phyloP scores from a whole-genome alignment of 2,797 vertebrate species.

The Sebastolobus altivelis region DNA sequence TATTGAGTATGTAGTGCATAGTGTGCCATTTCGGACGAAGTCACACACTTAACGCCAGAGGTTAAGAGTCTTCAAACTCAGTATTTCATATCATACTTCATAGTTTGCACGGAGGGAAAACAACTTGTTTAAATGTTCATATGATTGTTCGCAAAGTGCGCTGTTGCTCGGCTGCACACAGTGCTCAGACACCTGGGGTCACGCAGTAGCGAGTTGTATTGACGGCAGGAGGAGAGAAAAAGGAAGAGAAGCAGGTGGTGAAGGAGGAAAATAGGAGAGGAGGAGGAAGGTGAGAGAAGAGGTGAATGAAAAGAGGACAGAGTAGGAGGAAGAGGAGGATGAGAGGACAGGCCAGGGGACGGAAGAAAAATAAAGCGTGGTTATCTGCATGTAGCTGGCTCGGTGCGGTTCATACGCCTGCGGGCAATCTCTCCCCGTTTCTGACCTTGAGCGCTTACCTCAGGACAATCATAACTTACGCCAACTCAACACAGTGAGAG shows the following conservation, averaged over 20 bases:
- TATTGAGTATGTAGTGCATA: no score
- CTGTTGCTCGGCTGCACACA: conserved; percentile 9
- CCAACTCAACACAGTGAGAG: conserved; percentile 61
- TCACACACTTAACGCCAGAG: conserved; percentile 8
- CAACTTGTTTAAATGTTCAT: neutral
- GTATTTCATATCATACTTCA: neutral
- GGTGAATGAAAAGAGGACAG: conserved; percentile 25
- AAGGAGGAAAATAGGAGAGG: conserved; percentile 15
- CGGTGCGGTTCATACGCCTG: conserved; percentile 37
- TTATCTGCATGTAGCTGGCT: conserved; percentile 41
- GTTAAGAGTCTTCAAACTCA: neutral
- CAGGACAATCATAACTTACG: conserved; percentile 64
- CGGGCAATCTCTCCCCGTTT: conserved; percentile 61
- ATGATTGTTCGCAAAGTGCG: conserved; percentile 1
- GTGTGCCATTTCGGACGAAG: no score
- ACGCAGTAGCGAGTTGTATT: conserved; percentile 11
- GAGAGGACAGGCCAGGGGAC: conserved; percentile 14
- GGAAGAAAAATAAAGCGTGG: neutral
- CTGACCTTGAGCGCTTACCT: conserved; percentile 79
- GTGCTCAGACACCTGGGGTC: conserved; percentile 42
- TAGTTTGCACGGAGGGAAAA: neutral
- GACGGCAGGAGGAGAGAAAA: conserved; percentile 33
- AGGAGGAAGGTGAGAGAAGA: conserved; percentile 14
- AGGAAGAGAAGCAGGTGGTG: conserved; percentile 41
- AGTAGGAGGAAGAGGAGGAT: conserved; percentile 6